Percentiles rank a stretch among this genome's conserved stretches.
Conservation (phyloP, 2,888 invertebrate species). For the Neocrepidodera transversa region DNA sequence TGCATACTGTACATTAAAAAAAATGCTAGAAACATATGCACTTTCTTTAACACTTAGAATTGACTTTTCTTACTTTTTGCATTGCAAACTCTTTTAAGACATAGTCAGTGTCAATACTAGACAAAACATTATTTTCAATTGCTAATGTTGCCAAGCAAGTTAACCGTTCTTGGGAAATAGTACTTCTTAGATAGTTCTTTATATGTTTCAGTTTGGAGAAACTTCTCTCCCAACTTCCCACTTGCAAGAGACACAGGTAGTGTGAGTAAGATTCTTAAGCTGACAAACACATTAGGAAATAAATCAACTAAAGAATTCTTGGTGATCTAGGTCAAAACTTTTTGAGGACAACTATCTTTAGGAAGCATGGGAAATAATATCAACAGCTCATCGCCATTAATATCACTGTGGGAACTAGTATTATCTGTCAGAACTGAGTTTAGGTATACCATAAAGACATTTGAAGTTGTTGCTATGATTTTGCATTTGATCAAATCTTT, state of each 20-base stretch:
- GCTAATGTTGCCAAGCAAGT: neutral
- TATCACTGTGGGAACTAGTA: neutral
- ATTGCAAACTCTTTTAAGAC: neutral
- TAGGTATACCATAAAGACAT: neutral
- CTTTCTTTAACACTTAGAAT: too few species aligned
- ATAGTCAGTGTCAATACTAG: neutral
- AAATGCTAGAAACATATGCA: too few species aligned
- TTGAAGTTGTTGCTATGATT: neutral
- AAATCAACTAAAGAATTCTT: constrained; percentile 5
- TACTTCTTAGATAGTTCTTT: neutral
- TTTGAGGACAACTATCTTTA: constrained; percentile 1
- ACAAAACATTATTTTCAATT: neutral
- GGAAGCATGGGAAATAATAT: too few species aligned
- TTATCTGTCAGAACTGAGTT: too few species aligned
- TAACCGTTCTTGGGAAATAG: neutral
- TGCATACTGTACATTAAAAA: too few species aligned
- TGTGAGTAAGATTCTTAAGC: constrained; percentile 12
- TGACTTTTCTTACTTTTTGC: neutral
- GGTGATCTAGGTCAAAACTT: constrained; percentile 9
- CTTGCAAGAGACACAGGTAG: constrained; percentile 12
- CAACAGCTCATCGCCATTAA: neutral
- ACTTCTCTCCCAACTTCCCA: neutral
- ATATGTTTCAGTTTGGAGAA: constrained; percentile 6
- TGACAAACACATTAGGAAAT: constrained; percentile 3
- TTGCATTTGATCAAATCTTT: neutral